Evolutionary conservation across 1,140 invertebrate genomes (phyloP).

Genomic region (Cepaea nemoralis): DNA sequence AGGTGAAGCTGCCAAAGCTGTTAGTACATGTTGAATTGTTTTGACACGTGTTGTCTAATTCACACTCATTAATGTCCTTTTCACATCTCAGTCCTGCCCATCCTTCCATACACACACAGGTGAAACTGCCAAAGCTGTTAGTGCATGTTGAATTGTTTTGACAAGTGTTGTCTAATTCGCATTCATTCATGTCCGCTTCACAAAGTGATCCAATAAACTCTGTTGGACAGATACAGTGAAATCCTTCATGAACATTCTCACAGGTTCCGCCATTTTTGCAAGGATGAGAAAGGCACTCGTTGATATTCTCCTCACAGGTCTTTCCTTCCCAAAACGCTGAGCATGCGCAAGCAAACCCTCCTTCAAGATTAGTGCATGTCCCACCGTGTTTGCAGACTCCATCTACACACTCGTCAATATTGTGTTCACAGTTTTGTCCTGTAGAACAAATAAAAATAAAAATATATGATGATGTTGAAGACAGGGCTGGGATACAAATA

Average conservation of each 20-base stretch:
- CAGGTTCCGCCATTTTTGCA: constrained; percentile 55
- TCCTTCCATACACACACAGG: constrained; percentile 86
- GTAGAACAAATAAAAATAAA: not conserved
- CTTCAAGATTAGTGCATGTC: constrained; percentile 80
- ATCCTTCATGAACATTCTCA: constrained; percentile 43
- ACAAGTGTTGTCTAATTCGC: constrained; percentile 49
- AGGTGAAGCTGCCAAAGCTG: not conserved
- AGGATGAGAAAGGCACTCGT: constrained; percentile 51
- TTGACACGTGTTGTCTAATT: constrained; percentile 80
- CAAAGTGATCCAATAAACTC: constrained; percentile 41
- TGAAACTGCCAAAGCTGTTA: constrained; percentile 15
- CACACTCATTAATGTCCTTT: constrained; percentile 51
- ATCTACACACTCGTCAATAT: constrained; percentile 65
- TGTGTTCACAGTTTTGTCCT: constrained; percentile 45
- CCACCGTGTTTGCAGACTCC: constrained; percentile 91
- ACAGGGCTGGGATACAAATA: not conserved
- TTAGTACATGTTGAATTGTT: constrained; percentile 78
- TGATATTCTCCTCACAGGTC: constrained; percentile 44
- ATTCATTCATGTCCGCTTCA: constrained; percentile 49
- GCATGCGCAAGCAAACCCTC: constrained; percentile 81
- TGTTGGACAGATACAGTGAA: constrained; percentile 83
- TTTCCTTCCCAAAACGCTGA: constrained; percentile 65
- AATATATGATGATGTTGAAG: not conserved
- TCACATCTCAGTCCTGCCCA: constrained; percentile 94
- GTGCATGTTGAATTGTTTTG: constrained; percentile 52